Evolutionary conservation across 2,113 vertebrate species (phyloP).

Genomic region (Circaetus cinerascens): DNA sequence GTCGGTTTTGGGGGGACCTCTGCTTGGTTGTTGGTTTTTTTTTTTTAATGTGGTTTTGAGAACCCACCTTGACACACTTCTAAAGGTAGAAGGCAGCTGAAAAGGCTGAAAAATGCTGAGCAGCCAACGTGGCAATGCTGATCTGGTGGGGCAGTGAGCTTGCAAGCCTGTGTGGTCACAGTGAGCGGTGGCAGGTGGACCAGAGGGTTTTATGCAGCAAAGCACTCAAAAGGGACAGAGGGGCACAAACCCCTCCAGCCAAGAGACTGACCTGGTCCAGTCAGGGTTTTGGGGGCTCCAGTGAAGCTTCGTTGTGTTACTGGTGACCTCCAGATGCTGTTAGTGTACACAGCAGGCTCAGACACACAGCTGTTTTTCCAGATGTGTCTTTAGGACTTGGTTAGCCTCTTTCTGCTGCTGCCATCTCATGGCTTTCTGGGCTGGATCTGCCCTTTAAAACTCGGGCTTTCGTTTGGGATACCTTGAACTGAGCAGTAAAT

Average conservation of each 20-base stretch:
- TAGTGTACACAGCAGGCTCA: background rate
- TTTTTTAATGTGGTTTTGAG: background rate
- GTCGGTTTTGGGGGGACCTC: background rate
- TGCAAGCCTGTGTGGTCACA: background rate
- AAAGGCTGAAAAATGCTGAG: background rate
- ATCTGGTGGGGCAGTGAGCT: background rate
- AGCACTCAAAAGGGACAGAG: background rate
- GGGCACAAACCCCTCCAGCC: background rate
- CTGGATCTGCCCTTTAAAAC: background rate
- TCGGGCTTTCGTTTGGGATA: background rate
- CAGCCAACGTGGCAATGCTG: rapidly evolving
- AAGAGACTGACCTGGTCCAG: background rate
- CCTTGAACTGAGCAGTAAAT: background rate
- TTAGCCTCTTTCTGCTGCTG: background rate
- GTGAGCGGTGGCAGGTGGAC: rapidly evolving
- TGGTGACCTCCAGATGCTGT: background rate
- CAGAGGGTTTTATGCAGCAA: background rate
- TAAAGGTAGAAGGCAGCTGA: background rate
- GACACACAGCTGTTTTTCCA: background rate
- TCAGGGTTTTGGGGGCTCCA: background rate
- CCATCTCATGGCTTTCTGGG: background rate
- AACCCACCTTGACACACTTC: background rate
- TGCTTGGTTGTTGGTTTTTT: background rate
- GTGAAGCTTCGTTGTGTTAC: background rate
- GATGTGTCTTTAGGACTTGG: background rate